These are phyloP conservation scores for Drosophila rufa DNA, from an alignment of 1,140 invertebrate species.

Conservation along the genomic window DNA sequence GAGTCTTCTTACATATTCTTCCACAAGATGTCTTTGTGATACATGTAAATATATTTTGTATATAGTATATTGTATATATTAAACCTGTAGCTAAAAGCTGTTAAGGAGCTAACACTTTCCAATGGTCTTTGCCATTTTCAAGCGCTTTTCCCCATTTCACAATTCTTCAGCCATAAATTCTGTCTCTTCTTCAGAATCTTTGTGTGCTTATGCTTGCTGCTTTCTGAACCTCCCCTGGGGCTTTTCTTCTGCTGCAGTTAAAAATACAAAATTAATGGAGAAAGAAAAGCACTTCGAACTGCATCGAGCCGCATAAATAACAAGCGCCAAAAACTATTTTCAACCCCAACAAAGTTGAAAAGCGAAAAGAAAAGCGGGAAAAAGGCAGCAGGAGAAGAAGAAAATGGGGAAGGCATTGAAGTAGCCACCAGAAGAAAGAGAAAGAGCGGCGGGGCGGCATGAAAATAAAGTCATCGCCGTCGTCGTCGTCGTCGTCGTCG, in stretches of 20 bases:
- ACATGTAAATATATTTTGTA: neutral
- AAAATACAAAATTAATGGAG: slow-evolving; percentile 54
- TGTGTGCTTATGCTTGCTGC: neutral
- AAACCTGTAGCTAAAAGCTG: slow-evolving; percentile 9
- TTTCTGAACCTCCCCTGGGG: neutral
- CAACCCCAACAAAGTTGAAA: slow-evolving; percentile 7
- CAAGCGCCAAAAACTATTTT: slow-evolving; percentile 48
- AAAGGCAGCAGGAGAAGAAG: neutral
- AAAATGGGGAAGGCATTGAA: slow-evolving; percentile 22
- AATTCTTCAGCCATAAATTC: slow-evolving; percentile 15
- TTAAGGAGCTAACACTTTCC: slow-evolving; percentile 20
- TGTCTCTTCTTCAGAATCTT: neutral
- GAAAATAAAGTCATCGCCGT: slow-evolving; percentile 66
- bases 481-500: slow-evolving; percentile 55
- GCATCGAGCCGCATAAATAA: slow-evolving; percentile 50
- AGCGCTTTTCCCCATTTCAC: neutral
- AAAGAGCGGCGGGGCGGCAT: neutral
- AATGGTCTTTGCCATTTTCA: neutral
- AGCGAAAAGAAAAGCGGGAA: neutral
- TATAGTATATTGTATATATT: neutral
- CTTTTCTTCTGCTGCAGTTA: slow-evolving; percentile 23
- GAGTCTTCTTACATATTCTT: slow-evolving; percentile 14
- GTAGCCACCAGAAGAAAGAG: slow-evolving; percentile 26
- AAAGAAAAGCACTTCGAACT: slow-evolving; percentile 48
- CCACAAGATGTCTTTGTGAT: slow-evolving; percentile 1